These are phyloP conservation scores for Drosophila suzukii DNA, from an alignment of 1,140 invertebrate species.

Conservation along the genomic window DNA sequence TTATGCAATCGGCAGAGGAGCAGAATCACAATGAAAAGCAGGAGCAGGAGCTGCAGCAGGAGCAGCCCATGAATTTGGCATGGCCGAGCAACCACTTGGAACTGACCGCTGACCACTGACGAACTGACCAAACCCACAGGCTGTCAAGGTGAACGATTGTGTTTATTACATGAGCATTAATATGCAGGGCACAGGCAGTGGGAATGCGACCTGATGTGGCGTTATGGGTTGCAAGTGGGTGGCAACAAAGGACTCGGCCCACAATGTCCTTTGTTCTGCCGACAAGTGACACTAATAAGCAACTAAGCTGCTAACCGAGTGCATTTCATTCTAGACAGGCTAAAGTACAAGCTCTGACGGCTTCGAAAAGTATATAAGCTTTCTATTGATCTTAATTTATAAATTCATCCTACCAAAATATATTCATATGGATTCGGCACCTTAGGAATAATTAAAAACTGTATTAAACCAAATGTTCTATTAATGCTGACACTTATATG, in stretches of 20 bases:
- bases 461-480: too few species aligned
- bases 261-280: slow-evolving; percentile 25
- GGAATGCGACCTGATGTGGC: neutral
- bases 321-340: neutral
- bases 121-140: slow-evolving; percentile 46
- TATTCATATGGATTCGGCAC: too few species aligned
- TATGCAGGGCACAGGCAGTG: slow-evolving; percentile 39
- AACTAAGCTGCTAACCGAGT: slow-evolving; percentile 13
- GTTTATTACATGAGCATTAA: slow-evolving; percentile 65
- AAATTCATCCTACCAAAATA: too few species aligned
- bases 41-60: neutral
- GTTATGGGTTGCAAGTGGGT: slow-evolving; percentile 14
- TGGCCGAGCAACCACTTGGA: slow-evolving; percentile 55
- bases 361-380: neutral
- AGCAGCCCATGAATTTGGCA: slow-evolving; percentile 46
- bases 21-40: neutral
- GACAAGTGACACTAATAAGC: slow-evolving; percentile 51
- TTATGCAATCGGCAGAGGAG: slow-evolving; percentile 42
- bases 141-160: slow-evolving; percentile 64
- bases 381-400: neutral
- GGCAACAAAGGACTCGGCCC: slow-evolving; percentile 25
- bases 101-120: slow-evolving; percentile 47
- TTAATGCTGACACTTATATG: too few species aligned
- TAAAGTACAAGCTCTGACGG: neutral
- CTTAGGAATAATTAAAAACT: too few species aligned